Base-by-base conservation (phyloP, 2,797 vertebrate genomes). In the Clamator glandarius region DNA sequence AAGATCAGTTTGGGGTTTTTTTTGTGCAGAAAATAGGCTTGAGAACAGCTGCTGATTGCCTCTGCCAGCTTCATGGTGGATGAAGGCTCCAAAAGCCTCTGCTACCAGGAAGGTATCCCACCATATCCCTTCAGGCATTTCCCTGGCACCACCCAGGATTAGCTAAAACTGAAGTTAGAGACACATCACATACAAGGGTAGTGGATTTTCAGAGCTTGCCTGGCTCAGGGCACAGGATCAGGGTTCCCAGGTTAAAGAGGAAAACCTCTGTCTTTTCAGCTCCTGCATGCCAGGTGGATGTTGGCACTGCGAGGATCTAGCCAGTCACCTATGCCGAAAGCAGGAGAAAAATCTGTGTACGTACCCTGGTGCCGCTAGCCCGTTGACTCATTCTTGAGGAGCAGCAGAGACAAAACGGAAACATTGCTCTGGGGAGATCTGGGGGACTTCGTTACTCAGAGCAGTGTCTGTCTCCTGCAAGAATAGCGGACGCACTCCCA, bases 141-240 rank as follows among this genome's bases (percentile, higher is more conserved):
- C 51, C n/a, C 31, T 29, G 17, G 24, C 15, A 21, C 35, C 11
- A 41, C 33, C 29, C 63, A 55, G 73, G 46, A 36, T 28, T 48
- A 42, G 25, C 11, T 64, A 24, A 44, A 52, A 18, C 8, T 15
- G 25, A 39, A 42, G 23, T 12, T 25, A 29, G 42, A 46, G 20
- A 66, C 24, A 26, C 4, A 21, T 5, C 1, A 0, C 1, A 2
- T 21, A 25, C 12, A 26, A 16, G 21, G n/a, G n/a, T n/a, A n/a
- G n/a, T n/a, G n/a, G n/a, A n/a, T n/a, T n/a, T n/a, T n/a, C n/a
- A n/a, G n/a, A n/a, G n/a, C n/a, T n/a, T n/a, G n/a, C n/a, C n/a
- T n/a, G n/a, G n/a, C n/a, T n/a, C n/a, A n/a, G n/a, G 69, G 19
- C 58, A 10, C 15, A 19, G 46, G 24, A 21, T 9, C 46, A 24